Percentiles rank a stretch among this genome's conserved stretches.
Conservation (phyloP, 2,888 invertebrate genomes). For the Parnassius orleans region DNA sequence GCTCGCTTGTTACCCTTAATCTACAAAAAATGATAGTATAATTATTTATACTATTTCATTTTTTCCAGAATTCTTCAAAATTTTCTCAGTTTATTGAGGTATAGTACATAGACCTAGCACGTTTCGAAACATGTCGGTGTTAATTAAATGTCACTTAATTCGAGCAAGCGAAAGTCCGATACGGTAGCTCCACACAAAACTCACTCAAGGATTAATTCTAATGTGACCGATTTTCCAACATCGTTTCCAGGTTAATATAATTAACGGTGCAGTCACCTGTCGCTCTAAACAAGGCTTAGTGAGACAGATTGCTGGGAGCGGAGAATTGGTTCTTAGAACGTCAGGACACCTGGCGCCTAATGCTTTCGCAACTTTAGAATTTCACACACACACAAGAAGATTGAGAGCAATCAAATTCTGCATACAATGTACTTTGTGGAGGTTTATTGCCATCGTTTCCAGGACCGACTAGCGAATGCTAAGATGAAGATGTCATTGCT, state of each 20-base stretch:
- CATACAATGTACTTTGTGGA: neutral
- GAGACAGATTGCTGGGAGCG: constrained; percentile 12
- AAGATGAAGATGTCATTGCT: neutral
- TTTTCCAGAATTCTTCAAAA: too few relatives aligned
- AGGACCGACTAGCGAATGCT: constrained; percentile 4
- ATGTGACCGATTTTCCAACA: constrained; percentile 29
- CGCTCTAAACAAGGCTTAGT: constrained; percentile 42
- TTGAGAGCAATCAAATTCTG: constrained; percentile 2
- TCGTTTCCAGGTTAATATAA: constrained; percentile 33
- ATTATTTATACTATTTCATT: too few relatives aligned
- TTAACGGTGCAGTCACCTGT: constrained; percentile 36
- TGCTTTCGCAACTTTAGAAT: constrained; percentile 7
- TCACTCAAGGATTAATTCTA: constrained; percentile 25
- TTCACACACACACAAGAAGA: constrained; percentile 2
- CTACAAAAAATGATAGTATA: too few relatives aligned
- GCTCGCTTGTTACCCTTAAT: too few relatives aligned
- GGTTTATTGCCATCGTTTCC: constrained; percentile 12
- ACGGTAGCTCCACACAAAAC: constrained; percentile 7
- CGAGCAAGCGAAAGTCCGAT: constrained; percentile 4
- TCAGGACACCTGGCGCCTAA: constrained; percentile 19
- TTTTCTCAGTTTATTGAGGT: too few relatives aligned
- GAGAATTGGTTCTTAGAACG: constrained; percentile 17
- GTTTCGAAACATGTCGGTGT: neutral
- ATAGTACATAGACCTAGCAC: too few relatives aligned
- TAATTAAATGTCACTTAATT: constrained; percentile 26